Evolutionary conservation across 1,140 invertebrate species (phyloP), one percentile per base, ranked within the genome.

Genomic region (Lepidurus couesii): DNA sequence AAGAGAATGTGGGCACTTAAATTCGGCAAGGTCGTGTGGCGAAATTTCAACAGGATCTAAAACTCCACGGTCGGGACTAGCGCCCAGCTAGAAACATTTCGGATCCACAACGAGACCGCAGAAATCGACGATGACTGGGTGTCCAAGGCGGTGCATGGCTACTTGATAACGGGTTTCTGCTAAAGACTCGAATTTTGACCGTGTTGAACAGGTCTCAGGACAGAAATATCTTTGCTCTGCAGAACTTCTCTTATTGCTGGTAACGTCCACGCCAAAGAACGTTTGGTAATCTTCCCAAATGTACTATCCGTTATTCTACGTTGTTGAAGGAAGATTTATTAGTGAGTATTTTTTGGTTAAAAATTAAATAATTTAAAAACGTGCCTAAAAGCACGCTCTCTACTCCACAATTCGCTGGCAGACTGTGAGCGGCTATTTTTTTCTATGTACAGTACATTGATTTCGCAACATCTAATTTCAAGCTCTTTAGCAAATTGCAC

Each of bases 361-460:
- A 47, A 11, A 47, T 11, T 5, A 1, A n/a, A n/a, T n/a, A n/a
- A n/a, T n/a, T n/a, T 47, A 44, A 21, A 4, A 21, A 26, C 2
- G 0, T 21, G 5, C 45, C n/a, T 44, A 34, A 42, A 42, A 6
- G 45, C 45, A 47, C 75, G 75, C 75, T 76, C 75, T 2, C 5
- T 26, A 4, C 3, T 44, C 75, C 75, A 76, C 75, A 42, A 11
- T 42, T 76, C 21, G 42, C 75, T 76, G 1, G 21, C 3, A 8
- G 75, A 76, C 75, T 76, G 75, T 1, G 75, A 26, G 21, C 75
- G 75, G 75, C 75, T 76, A 7, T 76, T 76, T 21, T 34, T 42
- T 4, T 76, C 75, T 44, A 76, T 44, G n/a, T n/a, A n/a, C n/a
- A n/a, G 21, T 44, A 44, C 44, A 1, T 76, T 1, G 42, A 42